These are phyloP conservation scores for Archilochus colubris DNA, from an alignment of 2,113 vertebrate species.

Conservation along the genomic window DNA sequence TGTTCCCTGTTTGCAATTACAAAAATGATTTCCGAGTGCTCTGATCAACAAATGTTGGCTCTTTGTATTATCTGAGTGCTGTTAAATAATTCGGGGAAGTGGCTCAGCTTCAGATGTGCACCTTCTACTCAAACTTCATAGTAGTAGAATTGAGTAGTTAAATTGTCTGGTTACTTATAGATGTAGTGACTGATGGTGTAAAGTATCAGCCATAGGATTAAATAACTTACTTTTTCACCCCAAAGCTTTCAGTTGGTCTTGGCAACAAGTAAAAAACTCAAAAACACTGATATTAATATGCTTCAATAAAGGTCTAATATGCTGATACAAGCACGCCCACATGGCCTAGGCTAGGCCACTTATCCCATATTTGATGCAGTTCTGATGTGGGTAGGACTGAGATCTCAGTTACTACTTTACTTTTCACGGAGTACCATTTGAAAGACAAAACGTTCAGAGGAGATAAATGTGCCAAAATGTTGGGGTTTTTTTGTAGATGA, in stretches of 20 bases:
- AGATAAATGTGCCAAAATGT: background rate
- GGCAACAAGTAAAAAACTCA: background rate
- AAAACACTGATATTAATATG: background rate
- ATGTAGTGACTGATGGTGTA: background rate
- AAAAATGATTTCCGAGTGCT: background rate
- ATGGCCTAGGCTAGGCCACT: background rate
- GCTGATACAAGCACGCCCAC: background rate
- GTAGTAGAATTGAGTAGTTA: background rate
- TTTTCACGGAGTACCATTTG: background rate
- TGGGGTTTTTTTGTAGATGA: background rate
- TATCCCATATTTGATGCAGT: background rate
- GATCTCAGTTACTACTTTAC: background rate
- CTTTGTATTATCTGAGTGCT: background rate
- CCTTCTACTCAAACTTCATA: background rate
- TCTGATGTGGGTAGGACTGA: background rate
- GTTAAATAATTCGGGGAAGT: background rate
- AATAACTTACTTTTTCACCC: background rate
- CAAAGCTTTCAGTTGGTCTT: background rate
- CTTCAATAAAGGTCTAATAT: background rate
- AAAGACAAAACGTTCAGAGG: background rate
- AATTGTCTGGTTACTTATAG: conserved; percentile 27
- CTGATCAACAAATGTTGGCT: background rate
- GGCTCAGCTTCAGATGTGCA: background rate
- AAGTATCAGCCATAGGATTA: background rate
- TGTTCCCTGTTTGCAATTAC: background rate